Evolutionary conservation across 1,140 invertebrate genomes (phyloP).

Genomic region (Chelonus insularis): DNA sequence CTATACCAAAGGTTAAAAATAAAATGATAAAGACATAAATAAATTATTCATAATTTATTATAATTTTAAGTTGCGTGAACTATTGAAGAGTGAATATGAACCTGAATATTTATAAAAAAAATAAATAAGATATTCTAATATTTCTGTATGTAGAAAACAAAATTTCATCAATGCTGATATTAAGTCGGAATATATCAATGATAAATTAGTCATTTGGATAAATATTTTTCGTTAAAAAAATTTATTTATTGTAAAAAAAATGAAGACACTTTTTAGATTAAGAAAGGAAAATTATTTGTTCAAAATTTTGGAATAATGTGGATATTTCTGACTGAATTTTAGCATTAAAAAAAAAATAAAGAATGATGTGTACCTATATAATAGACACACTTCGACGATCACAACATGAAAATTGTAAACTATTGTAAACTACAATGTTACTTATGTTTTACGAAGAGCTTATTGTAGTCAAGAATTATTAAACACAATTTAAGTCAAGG

Average conservation of each 20-base stretch:
- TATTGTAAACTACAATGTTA: constrained; percentile 62
- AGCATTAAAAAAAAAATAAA: constrained; percentile 18
- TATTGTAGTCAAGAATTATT: constrained; percentile 61
- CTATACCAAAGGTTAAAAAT: constrained; percentile 30
- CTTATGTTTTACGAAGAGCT: constrained; percentile 62
- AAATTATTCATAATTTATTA: constrained; percentile 2
- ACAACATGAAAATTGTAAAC: constrained; percentile 56
- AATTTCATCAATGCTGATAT: constrained; percentile 46
- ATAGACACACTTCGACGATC: constrained; percentile 48
- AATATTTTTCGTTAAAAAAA: too few relatives aligned
- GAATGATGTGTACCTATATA: constrained; percentile 48
- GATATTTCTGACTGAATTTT: not conserved
- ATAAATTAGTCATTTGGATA: too few relatives aligned
- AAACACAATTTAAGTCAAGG: constrained; percentile 55
- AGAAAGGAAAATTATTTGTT: too few relatives aligned
- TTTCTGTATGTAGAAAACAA: constrained; percentile 23
- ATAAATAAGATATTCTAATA: constrained; percentile 22
- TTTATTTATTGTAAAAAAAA: too few relatives aligned
- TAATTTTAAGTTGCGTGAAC: not conserved
- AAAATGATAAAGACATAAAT: constrained; percentile 1
- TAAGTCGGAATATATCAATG: constrained; percentile 39
- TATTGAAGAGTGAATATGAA: constrained; percentile 27
- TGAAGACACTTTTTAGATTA: too few relatives aligned
- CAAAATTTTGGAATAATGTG: too few relatives aligned
- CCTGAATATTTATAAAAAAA: constrained; percentile 26